Base-by-base conservation (phyloP, 2,888 invertebrate species). In the Macaria notata region DNA sequence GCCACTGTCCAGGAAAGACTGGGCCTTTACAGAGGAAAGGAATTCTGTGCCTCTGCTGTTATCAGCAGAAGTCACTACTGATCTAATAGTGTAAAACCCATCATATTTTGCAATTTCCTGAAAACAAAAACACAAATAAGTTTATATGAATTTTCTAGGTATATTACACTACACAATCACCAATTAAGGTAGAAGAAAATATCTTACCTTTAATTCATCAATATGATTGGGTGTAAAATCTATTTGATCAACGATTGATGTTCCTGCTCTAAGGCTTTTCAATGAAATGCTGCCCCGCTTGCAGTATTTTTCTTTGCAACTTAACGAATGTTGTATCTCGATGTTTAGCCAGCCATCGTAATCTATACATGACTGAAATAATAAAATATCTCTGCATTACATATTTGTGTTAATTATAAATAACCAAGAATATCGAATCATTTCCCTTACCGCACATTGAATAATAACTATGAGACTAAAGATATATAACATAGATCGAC, bases 11-110 rank as follows among this genome's bases (percentile, higher is more conserved):
- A 96, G 88, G 61, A 98, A 88, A 62, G 95, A 92, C 86, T 94
- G 94, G 9, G 97, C 97, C 91, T 95, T 96, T 30, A 95, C 93
- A 59, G 96, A 96, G 7, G 97, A 95, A 8, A 95, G 83, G 72
- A 96, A 96, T 63, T 93, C 93, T 30, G 92, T 89, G 77, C 94
- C 94, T 62, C 86, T 90, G 52, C 54, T 70, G 31, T 94, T 95
- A 71, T 95, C 95, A 47, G 94, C 93, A 67, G 94, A 93, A 30
- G 93, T 93, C 0, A 95, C 94, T 51, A 94, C 84, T 19, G 96
- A 93, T 81, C 93, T 93, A 0, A 98, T 75, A 51, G 95, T 93
- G 76, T 98, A 98, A 70, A 95, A 94, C 41, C 94, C 94, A 87
- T 95, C 94, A 49, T 92, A 81, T 54, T 93, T 86, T 6, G 96